Evolutionary conservation across 2,113 vertebrate genomes (phyloP).

Genomic region (Thinocorus orbignyianus): DNA sequence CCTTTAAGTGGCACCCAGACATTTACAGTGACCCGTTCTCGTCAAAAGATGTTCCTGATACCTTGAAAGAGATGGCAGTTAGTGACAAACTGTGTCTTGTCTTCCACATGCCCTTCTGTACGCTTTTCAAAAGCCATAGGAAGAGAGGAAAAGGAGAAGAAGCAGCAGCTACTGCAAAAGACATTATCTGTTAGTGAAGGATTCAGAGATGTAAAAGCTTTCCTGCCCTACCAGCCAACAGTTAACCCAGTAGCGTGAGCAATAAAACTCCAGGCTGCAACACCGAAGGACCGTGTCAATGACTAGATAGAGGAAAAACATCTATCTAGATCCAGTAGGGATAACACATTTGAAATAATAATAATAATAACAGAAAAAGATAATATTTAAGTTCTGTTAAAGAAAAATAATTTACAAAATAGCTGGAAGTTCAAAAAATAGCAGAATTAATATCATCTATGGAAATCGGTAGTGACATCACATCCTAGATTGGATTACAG

Average conservation of each 20-base stretch:
- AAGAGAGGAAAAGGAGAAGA: neutral
- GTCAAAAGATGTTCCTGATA: neutral
- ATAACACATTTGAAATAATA: neutral
- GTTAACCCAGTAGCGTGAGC: neutral
- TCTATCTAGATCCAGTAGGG: neutral
- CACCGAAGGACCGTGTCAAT: neutral
- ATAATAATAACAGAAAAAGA: too few species aligned
- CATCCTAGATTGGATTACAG: neutral
- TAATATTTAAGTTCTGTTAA: neutral
- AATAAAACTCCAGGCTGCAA: neutral
- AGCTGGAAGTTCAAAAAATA: neutral
- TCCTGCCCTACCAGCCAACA: neutral
- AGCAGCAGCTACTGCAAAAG: neutral
- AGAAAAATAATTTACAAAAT: neutral
- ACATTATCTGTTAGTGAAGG: neutral
- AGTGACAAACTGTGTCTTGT: neutral
- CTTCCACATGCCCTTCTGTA: neutral
- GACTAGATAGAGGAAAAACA: neutral
- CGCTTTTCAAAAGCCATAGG: neutral
- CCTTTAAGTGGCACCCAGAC: neutral
- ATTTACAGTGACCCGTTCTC: neutral
- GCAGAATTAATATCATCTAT: neutral
- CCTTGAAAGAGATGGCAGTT: neutral
- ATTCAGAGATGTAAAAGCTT: neutral
- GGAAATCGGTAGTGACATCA: neutral